A percentile compares a stretch with the other conserved stretches of the same genome.
Evolutionary conservation across 2,113 vertebrate genomes (phyloP).

Genomic region (Rhabdomys dilectus): DNA sequence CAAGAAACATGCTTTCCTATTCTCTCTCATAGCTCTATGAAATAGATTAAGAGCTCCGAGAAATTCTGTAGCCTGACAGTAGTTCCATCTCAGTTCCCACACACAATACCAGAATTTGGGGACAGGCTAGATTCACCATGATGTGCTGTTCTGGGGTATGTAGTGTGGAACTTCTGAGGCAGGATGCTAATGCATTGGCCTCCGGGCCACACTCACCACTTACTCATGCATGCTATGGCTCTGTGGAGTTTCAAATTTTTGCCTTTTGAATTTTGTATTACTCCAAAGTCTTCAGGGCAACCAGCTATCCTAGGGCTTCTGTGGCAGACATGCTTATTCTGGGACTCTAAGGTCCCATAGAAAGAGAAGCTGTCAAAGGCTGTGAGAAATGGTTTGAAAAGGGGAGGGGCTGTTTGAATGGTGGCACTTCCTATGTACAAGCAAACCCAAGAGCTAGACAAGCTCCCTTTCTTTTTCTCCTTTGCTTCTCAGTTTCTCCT

Average conservation of each 20-base stretch:
- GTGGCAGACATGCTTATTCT: not conserved
- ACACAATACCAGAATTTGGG: not conserved
- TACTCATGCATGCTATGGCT: not conserved
- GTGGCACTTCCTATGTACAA: not conserved
- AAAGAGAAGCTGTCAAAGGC: not conserved
- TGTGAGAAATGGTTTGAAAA: not conserved
- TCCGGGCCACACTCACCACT: not conserved
- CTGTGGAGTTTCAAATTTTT: slow-evolving; percentile 11
- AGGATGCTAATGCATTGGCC: not conserved
- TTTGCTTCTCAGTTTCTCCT: not conserved
- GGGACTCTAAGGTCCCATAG: not conserved
- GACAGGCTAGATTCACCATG: no score
- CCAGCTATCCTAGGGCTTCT: not conserved
- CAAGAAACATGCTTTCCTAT: not conserved
- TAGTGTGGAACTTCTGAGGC: not conserved
- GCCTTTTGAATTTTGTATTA: slow-evolving; percentile 32
- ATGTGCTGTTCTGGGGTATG: not conserved
- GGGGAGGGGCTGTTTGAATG: no score
- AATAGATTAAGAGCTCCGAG: slow-evolving; percentile 42
- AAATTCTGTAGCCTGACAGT: not conserved
- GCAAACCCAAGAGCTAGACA: not conserved
- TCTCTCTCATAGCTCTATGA: not conserved
- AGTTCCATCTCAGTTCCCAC: not conserved
- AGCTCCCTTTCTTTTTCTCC: not conserved
- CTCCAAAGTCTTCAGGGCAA: slow-evolving; percentile 15